Evolutionary conservation across 2,888 invertebrate species (phyloP).

Genomic region (Scaeva pyrastri): DNA sequence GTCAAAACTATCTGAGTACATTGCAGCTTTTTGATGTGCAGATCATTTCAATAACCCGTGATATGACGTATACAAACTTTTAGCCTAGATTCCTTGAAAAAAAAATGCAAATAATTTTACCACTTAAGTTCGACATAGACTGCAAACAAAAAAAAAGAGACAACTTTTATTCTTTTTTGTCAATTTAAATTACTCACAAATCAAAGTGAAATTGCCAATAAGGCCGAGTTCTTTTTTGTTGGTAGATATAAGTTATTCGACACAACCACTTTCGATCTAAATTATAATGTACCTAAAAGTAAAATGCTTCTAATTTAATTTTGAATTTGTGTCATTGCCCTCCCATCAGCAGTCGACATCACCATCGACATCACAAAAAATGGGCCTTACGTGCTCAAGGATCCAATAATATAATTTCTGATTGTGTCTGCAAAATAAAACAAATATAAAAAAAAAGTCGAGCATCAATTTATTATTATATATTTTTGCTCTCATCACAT

Average conservation of each 20-base stretch:
- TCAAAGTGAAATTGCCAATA: constrained; percentile 31
- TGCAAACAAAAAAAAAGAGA: accelerated
- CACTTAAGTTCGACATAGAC: neutral
- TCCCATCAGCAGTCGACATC: neutral
- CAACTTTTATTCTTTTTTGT: neutral
- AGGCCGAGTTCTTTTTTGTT: neutral
- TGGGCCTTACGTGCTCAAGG: constrained; percentile 59
- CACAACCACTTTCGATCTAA: neutral
- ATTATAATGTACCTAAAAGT: constrained; percentile 11
- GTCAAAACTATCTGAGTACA: too few relatives aligned
- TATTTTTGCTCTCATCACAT: constrained; percentile 6
- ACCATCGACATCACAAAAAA: constrained; percentile 6
- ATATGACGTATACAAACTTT: neutral
- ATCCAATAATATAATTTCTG: constrained; percentile 24
- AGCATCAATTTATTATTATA: constrained; percentile 26
- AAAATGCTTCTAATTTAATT: constrained; percentile 20
- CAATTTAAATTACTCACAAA: constrained; percentile 41
- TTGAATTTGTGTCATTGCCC: constrained; percentile 38
- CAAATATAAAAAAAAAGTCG: constrained; percentile 30
- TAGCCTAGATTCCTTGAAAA: neutral
- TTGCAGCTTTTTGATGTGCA: neutral
- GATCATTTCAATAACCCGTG: neutral
- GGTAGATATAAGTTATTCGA: too few relatives aligned
- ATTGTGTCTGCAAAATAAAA: constrained; percentile 34
- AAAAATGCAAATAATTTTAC: neutral